phyloP scores from a whole-genome alignment of 2,797 vertebrate genomes.

The Ataeniobius toweri region DNA sequence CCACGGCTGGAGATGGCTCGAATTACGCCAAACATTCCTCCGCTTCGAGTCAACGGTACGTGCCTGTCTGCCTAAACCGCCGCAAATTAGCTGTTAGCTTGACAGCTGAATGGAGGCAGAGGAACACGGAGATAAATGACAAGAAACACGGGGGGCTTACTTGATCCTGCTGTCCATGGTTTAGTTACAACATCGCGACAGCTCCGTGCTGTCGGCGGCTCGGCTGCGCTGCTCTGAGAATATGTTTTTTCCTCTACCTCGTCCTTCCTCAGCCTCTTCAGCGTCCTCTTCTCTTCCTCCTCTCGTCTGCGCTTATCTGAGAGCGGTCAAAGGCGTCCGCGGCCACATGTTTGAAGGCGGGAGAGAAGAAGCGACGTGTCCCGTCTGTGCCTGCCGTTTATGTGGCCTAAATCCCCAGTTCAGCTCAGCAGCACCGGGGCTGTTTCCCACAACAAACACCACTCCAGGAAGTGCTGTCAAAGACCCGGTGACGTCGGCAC shows the following conservation, averaged over 20 bases:
- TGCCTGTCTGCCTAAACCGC: neutral
- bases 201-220: slow-evolving; percentile 67
- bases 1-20: slow-evolving; percentile 52
- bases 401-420: slow-evolving; percentile 39
- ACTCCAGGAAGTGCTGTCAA: slow-evolving; percentile 84
- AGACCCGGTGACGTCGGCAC: slow-evolving; percentile 79
- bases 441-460: slow-evolving; percentile 77
- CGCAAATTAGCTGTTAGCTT: slow-evolving; percentile 45
- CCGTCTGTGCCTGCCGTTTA: slow-evolving; percentile 14
- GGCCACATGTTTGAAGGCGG: slow-evolving; percentile 52
- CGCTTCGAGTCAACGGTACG: slow-evolving; percentile 13
- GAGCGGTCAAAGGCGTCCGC: slow-evolving; percentile 27
- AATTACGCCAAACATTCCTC: slow-evolving; percentile 52
- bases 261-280: slow-evolving; percentile 31
- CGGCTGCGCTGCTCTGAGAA: slow-evolving; percentile 43
- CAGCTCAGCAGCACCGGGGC: slow-evolving; percentile 62
- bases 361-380: neutral
- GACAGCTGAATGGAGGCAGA: neutral
- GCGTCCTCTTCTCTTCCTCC: slow-evolving; percentile 15
- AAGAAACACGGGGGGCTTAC: slow-evolving; percentile 77
- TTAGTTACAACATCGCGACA: slow-evolving; percentile 86
- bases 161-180: slow-evolving; percentile 94
- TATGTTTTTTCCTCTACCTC: slow-evolving; percentile 21
- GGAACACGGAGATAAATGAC: neutral
- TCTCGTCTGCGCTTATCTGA: slow-evolving; percentile 33